A percentile compares a stretch with the other conserved stretches of the same genome.
Evolutionary conservation across 2,888 invertebrate species (phyloP).

Genomic region (Carcina quercana): DNA sequence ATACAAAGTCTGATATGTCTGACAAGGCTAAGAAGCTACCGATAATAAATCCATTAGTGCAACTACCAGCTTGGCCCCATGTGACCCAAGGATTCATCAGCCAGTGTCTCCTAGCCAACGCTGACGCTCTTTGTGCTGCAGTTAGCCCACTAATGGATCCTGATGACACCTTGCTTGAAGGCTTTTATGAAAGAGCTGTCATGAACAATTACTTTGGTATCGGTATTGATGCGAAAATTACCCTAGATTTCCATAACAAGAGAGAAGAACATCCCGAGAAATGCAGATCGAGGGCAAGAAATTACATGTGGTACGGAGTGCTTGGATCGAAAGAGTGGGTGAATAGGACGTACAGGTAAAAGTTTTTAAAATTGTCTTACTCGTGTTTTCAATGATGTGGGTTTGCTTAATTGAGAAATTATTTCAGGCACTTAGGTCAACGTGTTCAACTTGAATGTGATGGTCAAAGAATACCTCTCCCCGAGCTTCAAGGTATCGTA

Average conservation of each 20-base stretch:
- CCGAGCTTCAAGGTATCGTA: slow-evolving; percentile 96
- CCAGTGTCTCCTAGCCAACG: slow-evolving; percentile 95
- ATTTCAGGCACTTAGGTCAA: slow-evolving; percentile 87
- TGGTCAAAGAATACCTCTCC: slow-evolving; percentile 95
- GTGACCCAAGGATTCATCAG: slow-evolving; percentile 91
- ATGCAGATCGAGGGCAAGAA: slow-evolving; percentile 93
- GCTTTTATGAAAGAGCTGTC: slow-evolving; percentile 93
- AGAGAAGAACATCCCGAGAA: slow-evolving; percentile 98
- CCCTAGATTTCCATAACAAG: slow-evolving; percentile 97
- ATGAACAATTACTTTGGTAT: slow-evolving; percentile 99
- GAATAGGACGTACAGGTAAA: slow-evolving; percentile 90
- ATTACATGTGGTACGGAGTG: slow-evolving; percentile 96
- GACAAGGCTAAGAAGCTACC: slow-evolving; percentile 83
- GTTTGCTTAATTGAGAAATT: background rate
- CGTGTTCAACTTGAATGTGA: slow-evolving; percentile 97
- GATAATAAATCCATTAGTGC: slow-evolving; percentile 92
- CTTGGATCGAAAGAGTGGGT: slow-evolving; percentile 86
- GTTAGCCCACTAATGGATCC: slow-evolving; percentile 97
- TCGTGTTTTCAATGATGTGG: no score
- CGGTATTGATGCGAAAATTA: slow-evolving; percentile 98
- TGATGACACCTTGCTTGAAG: slow-evolving; percentile 90
- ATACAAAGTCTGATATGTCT: slow-evolving; percentile 52
- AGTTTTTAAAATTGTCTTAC: background rate
- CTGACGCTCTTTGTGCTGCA: slow-evolving; percentile 96
- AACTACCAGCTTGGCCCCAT: slow-evolving; percentile 91